These are phyloP conservation scores for Zaprionus africanus DNA, from an alignment of 1,140 invertebrate species.

Conservation along the genomic window DNA sequence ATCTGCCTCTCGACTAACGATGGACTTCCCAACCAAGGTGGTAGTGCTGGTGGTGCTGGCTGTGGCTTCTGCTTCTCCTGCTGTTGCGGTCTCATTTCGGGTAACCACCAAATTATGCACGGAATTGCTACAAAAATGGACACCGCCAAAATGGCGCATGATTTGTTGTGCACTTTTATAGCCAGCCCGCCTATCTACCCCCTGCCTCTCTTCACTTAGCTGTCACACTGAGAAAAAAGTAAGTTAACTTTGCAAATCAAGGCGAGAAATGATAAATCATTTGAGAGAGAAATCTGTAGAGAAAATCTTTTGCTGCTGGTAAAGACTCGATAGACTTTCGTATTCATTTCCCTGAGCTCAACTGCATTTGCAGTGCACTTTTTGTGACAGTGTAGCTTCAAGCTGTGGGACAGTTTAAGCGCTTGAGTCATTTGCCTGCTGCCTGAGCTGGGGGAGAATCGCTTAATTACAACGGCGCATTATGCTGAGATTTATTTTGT, in stretches of 20 bases:
- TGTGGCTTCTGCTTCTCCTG: slow-evolving; percentile 16
- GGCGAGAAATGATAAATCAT: too few relatives aligned
- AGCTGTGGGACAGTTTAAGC: slow-evolving; percentile 22
- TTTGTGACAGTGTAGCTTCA: slow-evolving; percentile 6
- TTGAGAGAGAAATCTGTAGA: too few relatives aligned
- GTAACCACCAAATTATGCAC: slow-evolving; percentile 68
- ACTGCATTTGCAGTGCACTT: background rate
- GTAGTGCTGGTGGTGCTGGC: slow-evolving; percentile 7
- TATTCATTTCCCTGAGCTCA: background rate
- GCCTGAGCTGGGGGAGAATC: slow-evolving; percentile 23
- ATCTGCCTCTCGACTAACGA: slow-evolving; percentile 21
- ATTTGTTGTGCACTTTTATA: slow-evolving; percentile 79
- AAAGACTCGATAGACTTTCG: background rate
- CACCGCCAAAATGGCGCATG: slow-evolving; percentile 73
- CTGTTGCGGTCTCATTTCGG: slow-evolving; percentile 35
- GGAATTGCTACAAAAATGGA: slow-evolving; percentile 56
- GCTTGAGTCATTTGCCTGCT: slow-evolving; percentile 36
- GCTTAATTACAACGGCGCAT: slow-evolving; percentile 53
- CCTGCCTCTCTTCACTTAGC: background rate
- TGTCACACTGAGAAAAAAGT: slow-evolving; percentile 11
- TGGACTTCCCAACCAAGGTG: background rate
- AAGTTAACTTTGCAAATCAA: background rate
- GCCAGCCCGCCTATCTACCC: slow-evolving; percentile 18
- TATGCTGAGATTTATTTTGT: slow-evolving; percentile 38
- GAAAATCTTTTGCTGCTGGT: too few relatives aligned